A percentile compares a stretch with the other conserved stretches of the same genome.
These are phyloP conservation scores for Glyphotaelius pellucidus DNA, from an alignment of 2,888 invertebrate species.

Conservation along the genomic window DNA sequence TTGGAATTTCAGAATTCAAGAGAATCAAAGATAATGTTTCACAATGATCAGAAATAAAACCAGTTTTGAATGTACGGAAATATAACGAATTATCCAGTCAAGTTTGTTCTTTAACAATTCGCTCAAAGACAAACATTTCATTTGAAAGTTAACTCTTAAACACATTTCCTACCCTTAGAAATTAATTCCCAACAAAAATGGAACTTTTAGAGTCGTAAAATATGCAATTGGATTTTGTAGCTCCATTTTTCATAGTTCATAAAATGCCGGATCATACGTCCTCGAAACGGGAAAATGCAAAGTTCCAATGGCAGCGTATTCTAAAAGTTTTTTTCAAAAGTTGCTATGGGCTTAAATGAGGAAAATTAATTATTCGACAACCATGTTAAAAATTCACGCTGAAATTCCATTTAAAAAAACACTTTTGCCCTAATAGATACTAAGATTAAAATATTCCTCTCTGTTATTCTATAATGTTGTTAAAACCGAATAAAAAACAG, in stretches of 20 bases:
- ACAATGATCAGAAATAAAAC: not conserved
- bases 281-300: conserved; percentile 28
- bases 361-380: not conserved
- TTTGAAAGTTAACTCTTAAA: not conserved
- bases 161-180: not conserved
- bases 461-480: no score
- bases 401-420: not conserved
- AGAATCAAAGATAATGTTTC: not conserved
- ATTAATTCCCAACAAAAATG: conserved; percentile 39
- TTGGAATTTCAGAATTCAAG: no score
- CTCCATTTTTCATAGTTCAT: conserved; percentile 37
- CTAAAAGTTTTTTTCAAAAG: conserved; percentile 13
- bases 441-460: no score
- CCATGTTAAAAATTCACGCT: not conserved
- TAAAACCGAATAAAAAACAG: no score
- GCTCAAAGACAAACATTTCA: not conserved
- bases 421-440: no score
- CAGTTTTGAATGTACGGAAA: not conserved
- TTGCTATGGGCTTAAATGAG: not conserved
- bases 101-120: not conserved
- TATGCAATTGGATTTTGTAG: conserved; percentile 43
- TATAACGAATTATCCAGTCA: not conserved
- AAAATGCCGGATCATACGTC: not conserved
- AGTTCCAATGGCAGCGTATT: conserved; percentile 2
- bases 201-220: conserved; percentile 26